These are phyloP conservation scores for Mylabris phalerata DNA, from an alignment of 1,140 invertebrate genomes.

Conservation along the genomic window DNA sequence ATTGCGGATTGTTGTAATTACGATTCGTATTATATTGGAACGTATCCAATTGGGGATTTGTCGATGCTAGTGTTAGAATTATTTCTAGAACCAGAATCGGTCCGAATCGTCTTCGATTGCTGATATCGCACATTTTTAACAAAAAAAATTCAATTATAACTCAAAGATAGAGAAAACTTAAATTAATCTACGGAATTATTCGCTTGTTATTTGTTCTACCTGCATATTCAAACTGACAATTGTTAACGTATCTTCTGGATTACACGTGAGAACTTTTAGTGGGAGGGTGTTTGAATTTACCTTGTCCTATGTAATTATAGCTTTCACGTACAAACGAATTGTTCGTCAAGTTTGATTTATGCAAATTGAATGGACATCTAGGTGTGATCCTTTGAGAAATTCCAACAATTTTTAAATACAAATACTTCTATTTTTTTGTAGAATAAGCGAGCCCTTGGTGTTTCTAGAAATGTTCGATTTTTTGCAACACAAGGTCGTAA, in stretches of 20 bases:
- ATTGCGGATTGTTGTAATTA: background rate
- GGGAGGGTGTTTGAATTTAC: slow-evolving; percentile 20
- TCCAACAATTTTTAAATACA: background rate
- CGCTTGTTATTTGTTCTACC: slow-evolving; percentile 17
- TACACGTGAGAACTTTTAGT: slow-evolving; percentile 19
- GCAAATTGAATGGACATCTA: background rate
- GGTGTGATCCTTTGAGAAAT: background rate
- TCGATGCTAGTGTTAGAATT: background rate
- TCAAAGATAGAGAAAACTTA: background rate
- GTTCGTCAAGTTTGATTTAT: background rate
- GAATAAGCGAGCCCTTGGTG: too few species aligned
- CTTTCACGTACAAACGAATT: slow-evolving; percentile 19
- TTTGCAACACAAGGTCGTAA: too few species aligned
- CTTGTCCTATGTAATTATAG: slow-evolving; percentile 25
- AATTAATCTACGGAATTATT: background rate
- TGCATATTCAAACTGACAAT: slow-evolving; percentile 22
- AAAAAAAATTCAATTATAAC: background rate
- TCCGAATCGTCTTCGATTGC: slow-evolving; percentile 19
- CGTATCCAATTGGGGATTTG: slow-evolving; percentile 2
- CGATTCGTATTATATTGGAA: slow-evolving; percentile 18
- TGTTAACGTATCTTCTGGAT: slow-evolving; percentile 17
- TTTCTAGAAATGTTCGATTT: too few species aligned
- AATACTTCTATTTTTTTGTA: too few species aligned
- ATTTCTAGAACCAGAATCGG: slow-evolving; percentile 6
- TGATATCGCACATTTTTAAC: slow-evolving; percentile 28